Base-by-base conservation (phyloP, 2,888 invertebrate genomes). In the Mamestra brassicae region DNA sequence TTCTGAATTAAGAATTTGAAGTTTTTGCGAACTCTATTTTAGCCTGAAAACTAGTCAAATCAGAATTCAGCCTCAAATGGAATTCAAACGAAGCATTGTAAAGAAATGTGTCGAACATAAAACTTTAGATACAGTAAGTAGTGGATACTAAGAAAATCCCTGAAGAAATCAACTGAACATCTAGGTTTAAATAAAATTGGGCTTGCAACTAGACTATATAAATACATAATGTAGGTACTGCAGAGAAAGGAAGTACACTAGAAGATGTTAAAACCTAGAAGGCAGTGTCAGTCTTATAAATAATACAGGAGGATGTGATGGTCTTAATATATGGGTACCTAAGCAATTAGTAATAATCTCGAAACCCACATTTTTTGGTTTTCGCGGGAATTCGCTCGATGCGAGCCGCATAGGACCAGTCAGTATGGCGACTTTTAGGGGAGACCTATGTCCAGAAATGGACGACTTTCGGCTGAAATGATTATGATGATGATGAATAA, bases 131-230 rank as follows among this genome's bases (percentile, higher is more conserved):
- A 26, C 15, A 57, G 15, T 8, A 15, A 15, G 15, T 11, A 36
- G 34, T 17, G 11, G 26, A 26, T 10, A 26, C 38, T 17, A 47
- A 55, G 17, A 34, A 57, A 69, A 52, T 69, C 69, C 54, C 78
- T 15, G 36, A 63, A 63, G 76, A 77, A 77, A 57, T 69, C 50
- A 38, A 42, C 50, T 52, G 47, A 69, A 63, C 45, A 17, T 26
- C 13, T n/a, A 61, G 50, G 11, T 50, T 34, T 42, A 62, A 42
- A 57, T 45, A 52, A 55, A 62, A 76, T 42, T 50, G 8, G 36
- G 57, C 17, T 62, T 42, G 13, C 38, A 42, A 55, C 55, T 5
- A 57, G 47, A 50, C 38, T 34, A 36, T 7, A n/a, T 63, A 38
- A 26, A 50, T 34, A 42, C 15, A 57, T 34, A 3, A 74, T 61